These are phyloP conservation scores for Amiota minor DNA, from an alignment of 2,888 invertebrate species.

Conservation along the genomic window DNA sequence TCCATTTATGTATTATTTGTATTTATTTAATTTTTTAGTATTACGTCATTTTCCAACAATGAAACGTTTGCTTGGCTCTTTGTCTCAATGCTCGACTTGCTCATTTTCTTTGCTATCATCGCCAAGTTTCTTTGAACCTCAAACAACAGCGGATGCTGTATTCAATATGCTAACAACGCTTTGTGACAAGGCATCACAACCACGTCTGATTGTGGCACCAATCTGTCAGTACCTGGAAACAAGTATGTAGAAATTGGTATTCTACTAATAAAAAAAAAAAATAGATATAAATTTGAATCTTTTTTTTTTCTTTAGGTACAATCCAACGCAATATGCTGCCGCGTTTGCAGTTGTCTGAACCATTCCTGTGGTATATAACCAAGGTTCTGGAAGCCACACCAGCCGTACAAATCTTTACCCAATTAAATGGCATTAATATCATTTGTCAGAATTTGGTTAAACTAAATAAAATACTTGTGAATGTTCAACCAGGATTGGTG, in stretches of 20 bases:
- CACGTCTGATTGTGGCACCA: constrained; percentile 84
- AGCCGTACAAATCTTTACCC: constrained; percentile 83
- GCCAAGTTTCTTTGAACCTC: constrained; percentile 77
- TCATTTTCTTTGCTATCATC: constrained; percentile 81
- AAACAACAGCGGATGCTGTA: constrained; percentile 89
- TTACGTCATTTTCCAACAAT: constrained; percentile 86
- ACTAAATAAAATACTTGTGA: constrained; percentile 82
- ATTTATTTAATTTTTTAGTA: constrained; percentile 73
- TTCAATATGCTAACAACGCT: constrained; percentile 87
- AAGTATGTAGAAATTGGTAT: constrained; percentile 54
- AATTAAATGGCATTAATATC: constrained; percentile 83
- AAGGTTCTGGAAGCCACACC: constrained; percentile 85
- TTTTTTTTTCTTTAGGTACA: constrained; percentile 65
- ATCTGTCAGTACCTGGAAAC: constrained; percentile 81
- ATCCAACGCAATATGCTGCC: constrained; percentile 70
- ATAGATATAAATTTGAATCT: neutral
- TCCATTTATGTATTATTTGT: neutral
- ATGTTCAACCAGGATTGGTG: constrained; percentile 80
- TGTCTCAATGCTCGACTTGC: constrained; percentile 84
- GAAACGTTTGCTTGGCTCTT: constrained; percentile 85
- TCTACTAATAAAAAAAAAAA: neutral
- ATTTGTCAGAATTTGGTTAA: constrained; percentile 85
- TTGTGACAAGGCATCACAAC: constrained; percentile 83
- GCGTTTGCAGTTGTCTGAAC: constrained; percentile 82
- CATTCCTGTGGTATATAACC: constrained; percentile 87